Base-by-base conservation (phyloP, 37 sponge, comb jelly and placozoan species). In the Axinella damicornis region DNA sequence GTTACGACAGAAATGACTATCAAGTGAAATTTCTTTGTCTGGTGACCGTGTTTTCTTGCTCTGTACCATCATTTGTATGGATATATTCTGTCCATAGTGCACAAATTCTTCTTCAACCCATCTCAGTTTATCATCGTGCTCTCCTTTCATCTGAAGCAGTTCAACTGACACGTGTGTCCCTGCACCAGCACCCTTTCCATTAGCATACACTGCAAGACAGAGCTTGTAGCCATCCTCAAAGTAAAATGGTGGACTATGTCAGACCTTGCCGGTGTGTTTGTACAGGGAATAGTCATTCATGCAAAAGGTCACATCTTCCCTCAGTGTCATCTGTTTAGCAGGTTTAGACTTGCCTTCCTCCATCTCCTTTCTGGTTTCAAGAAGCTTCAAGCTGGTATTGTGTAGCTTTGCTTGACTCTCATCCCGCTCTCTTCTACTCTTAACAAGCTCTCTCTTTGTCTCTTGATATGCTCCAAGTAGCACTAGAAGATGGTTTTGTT, bases 111-210 rank as follows among this genome's bases (percentile, higher is more conserved):
- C n/a, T n/a, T n/a, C n/a, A n/a, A n/a, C n/a, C 46, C 46, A 46
- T 46, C 6, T 46, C 46, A 46, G 46, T 46, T 46, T 46, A 12
- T 46, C 9, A 9, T 46, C 46, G 9, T 46, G 46, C 9, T 46
- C 46, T 46, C 46, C 46, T 46, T 9, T 46, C 46, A 46, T 46
- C 46, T 46, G 46, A 4, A 46, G 46, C 46, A 76, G 38, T n/a
- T 32, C n/a, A 17, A 76, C 62, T 2, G 77, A 76, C 5, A 76
- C 62, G 28, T 67, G 80, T 0, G 68, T 53, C 28, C 80, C 66
- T 6, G 27, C 34, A 32, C 52, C 80, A 53, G 37, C 80, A 46
- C 80, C 68, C 34, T 52, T 40, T 0, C 68, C 80, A 65, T 52
- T 80, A 5, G 80, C 33, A 40, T 67, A 34, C 34, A 67, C 33